A percentile compares a stretch with the other conserved stretches of the same genome.
Evolutionary conservation across 2,888 invertebrate species (phyloP).

Genomic region (Drosophila infuscata): DNA sequence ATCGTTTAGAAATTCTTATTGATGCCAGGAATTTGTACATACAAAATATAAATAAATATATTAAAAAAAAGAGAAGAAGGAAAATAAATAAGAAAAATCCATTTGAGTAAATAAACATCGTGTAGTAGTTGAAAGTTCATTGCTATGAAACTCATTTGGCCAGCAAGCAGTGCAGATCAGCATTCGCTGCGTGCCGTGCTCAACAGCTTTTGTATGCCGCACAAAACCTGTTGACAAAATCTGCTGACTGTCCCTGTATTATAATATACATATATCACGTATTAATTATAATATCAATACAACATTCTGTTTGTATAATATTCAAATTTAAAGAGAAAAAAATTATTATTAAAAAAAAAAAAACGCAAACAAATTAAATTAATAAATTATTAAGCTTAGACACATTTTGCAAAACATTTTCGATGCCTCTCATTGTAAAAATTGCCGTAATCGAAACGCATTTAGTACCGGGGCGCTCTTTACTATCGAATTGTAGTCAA

Average conservation of each 20-base stretch:
- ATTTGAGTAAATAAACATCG: constrained; percentile 31
- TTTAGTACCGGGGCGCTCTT: constrained; percentile 57
- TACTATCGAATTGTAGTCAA: constrained; percentile 46
- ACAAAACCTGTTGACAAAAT: constrained; percentile 42
- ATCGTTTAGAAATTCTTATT: constrained; percentile 16
- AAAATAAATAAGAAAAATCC: constrained; percentile 18
- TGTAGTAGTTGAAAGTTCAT: constrained; percentile 58
- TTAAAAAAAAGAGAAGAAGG: constrained; percentile 2
- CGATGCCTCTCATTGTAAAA: constrained; percentile 57
- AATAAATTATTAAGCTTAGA: constrained; percentile 12
- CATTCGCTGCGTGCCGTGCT: constrained; percentile 6
- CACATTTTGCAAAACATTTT: constrained; percentile 36
- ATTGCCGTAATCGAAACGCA: constrained; percentile 53
- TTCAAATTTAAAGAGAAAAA: constrained; percentile 1
- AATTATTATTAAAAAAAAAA: neutral
- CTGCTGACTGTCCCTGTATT: constrained; percentile 20
- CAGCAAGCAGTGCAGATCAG: constrained; percentile 7
- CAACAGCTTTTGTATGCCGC: constrained; percentile 45
- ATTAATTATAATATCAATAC: neutral
- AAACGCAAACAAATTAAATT: neutral
- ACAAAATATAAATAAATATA: constrained; percentile 14
- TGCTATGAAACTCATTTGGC: constrained; percentile 52
- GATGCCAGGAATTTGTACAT: constrained; percentile 35
- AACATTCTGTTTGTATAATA: constrained; percentile 6
- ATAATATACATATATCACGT: constrained; percentile 3